Conservation (phyloP, 2,797 vertebrate species). For the Sebastes diaconus region DNA sequence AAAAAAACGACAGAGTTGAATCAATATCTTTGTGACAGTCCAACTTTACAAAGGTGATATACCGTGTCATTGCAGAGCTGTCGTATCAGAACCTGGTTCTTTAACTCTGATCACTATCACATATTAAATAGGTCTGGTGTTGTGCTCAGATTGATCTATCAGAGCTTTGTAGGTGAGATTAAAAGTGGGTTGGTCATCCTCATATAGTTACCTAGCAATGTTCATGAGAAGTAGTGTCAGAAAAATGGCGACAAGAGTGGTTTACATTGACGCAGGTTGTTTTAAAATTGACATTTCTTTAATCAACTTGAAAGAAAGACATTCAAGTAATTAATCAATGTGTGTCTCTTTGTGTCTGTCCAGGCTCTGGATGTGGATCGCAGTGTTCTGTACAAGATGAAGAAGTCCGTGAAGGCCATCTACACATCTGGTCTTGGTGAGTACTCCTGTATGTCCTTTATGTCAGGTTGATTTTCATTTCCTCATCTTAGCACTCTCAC, state of each 20-base stretch:
- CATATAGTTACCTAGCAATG: neutral
- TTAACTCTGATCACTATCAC: neutral
- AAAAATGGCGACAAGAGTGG: neutral
- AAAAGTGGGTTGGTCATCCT: neutral
- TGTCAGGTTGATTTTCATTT: neutral
- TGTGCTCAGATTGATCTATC: too few relatives aligned
- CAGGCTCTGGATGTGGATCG: constrained; percentile 97
- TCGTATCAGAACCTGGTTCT: neutral
- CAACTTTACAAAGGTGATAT: neutral
- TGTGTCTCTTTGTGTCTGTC: constrained; percentile 38
- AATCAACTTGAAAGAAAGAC: neutral
- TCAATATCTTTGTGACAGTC: neutral
- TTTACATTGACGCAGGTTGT: neutral
- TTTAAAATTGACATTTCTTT: neutral
- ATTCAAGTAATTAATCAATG: neutral
- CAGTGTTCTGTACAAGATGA: constrained; percentile 98
- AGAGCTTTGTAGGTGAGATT: neutral
- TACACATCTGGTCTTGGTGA: constrained; percentile 96
- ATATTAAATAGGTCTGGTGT: neutral
- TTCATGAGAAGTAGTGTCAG: neutral
- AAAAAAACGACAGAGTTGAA: neutral
- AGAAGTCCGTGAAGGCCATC: constrained; percentile 99
- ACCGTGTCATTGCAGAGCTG: neutral
- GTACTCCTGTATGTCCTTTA: constrained; percentile 57
- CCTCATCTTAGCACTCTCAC: neutral